These are phyloP conservation scores for Zygaena filipendulae DNA, from an alignment of 2,888 invertebrate species.

Conservation along the genomic window DNA sequence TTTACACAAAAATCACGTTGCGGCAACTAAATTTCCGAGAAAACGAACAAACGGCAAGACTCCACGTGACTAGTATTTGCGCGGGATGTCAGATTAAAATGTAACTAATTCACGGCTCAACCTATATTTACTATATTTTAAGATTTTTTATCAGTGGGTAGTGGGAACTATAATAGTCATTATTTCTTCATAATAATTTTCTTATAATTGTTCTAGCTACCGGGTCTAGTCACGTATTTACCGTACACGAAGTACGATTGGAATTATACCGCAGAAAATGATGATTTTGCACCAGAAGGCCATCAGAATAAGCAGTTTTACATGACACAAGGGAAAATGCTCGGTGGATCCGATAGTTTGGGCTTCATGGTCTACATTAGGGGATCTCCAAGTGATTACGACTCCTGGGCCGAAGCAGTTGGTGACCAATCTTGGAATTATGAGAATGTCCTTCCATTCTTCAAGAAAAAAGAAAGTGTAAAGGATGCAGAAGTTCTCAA, in stretches of 20 bases:
- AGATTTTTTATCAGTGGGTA: no score
- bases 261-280: constrained; percentile 22
- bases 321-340: constrained; percentile 27
- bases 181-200: no score
- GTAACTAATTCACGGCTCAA: no score
- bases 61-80: no score
- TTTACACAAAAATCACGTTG: no score
- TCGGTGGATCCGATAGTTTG: constrained; percentile 30
- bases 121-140: no score
- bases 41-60: no score
- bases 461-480: constrained; percentile 26
- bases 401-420: constrained; percentile 21
- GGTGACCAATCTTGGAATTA: constrained; percentile 26
- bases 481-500: constrained; percentile 15
- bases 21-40: no score
- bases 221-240: constrained; percentile 21
- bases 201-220: constrained; percentile 19
- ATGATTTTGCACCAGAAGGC: constrained; percentile 18
- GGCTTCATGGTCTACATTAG: constrained; percentile 23
- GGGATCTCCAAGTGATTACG: constrained; percentile 22
- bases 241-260: constrained; percentile 22
- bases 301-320: constrained; percentile 10
- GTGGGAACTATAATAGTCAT: no score
- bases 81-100: no score
- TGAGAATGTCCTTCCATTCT: constrained; percentile 22